Evolutionary conservation across 1,140 invertebrate species (phyloP), one percentile per base, ranked within the genome.

Genomic region (Drosophila melanica): DNA sequence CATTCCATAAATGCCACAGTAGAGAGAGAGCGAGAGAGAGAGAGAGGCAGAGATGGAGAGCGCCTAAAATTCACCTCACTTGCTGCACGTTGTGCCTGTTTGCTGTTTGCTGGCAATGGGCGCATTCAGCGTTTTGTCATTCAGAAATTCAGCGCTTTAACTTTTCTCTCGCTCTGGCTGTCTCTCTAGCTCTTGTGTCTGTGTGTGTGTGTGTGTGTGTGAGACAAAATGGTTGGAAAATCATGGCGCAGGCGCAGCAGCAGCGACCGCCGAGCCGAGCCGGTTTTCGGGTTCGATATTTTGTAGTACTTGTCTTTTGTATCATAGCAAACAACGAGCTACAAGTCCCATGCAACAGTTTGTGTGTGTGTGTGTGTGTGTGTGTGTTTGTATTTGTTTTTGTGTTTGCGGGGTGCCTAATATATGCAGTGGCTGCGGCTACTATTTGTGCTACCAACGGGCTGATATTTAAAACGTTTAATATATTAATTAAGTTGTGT

Each of bases 141-240:
- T 87, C 82, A 87, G 75, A 68, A 86, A 86, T 86, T 86, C 75
- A 86, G 85, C 65, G 58, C 58, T 58, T 45, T 33, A 62, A 70
- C 71, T 65, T 74, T 51, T 48, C 16, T 5, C 55, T 45, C 53
- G n/a, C 12, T 48, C 42, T n/a, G 18, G 11, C 14, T 62, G 27
- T 63, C 18, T 60, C 14, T 55, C 14, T 44, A 1, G 18, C 18
- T 60, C 12, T 42, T n/a, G n/a, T n/a, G n/a, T n/a, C 12, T 44
- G 10, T 23, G 23, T 62, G 39, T 54, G 39, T 65, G 27, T 20
- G 58, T n/a, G 53, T 79, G 39, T 60, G 74, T 69, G 64, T 54
- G 75, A 89, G 79, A 80, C 85, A 89, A 89, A 90, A 90, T 90
- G 85, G 85, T 90, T 90, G 84, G 85, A 90, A 84, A 89, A 84